Base-by-base conservation (phyloP, 2,888 invertebrate species). In the Plebejus anna region DNA sequence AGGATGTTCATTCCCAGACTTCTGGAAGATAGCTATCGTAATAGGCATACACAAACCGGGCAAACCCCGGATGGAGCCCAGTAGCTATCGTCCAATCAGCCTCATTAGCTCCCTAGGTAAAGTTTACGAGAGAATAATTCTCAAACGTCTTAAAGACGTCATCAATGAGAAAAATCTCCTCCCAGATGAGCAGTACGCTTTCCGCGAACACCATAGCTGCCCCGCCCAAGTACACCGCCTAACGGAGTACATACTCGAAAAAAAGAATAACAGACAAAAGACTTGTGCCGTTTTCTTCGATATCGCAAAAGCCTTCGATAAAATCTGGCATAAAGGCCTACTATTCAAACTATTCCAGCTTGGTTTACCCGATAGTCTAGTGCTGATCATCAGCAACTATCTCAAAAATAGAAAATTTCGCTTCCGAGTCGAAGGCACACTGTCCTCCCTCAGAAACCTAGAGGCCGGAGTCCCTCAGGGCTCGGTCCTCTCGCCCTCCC, bases 221-320 rank as follows among this genome's bases (percentile, higher is more conserved):
- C 47, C 72, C 16, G 72, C 36, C 36, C 72, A 72, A 72, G 47
- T 47, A 72, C 42, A 72, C 72, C 72, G 72, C 72, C 72, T 72
- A 16, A 72, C 47, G 72, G 72, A 72, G 42, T 72, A 72, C 47
- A 42, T 72, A 2, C 16, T 22, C 1, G 47, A 72, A 47, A 47
- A 28, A n/a, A 72, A 47, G 22, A 16, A 22, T 7, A 4, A 11
- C 4, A 16, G 16, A 4, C 4, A 47, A n/a, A 11, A 7, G 1
- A 75, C 57, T 1, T 59, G 57, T 6, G 36, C 75, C 2, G 28
- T 36, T 6, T 75, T 75, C 16, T 75, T 75, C 75, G 36, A 38
- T 38, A 38, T 38, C 36, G 36, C 36, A 38, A 38, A 38, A 38
- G 36, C 36, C 36, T 38, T 38, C 57, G 42, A 75, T n/a, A 9